Conservation (phyloP, 2,888 invertebrate species). For the Tetragnatha montana region DNA sequence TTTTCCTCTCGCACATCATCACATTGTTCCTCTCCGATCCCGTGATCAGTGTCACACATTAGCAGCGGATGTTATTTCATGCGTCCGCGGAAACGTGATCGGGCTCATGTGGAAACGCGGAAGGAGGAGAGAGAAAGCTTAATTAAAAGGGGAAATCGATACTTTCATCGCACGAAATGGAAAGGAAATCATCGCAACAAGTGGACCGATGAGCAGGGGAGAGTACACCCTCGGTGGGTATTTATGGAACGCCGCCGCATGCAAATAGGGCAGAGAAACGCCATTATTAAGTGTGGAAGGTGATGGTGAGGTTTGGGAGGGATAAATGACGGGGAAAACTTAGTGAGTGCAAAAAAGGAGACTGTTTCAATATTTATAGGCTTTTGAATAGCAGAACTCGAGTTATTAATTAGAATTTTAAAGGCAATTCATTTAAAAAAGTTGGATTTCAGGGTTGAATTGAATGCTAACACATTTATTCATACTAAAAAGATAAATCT, state of each 20-base stretch:
- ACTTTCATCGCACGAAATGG: constrained; percentile 1
- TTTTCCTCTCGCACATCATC: too few species aligned
- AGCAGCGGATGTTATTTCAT: constrained; percentile 43
- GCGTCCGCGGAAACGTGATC: constrained; percentile 41
- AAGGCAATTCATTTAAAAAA: neutral
- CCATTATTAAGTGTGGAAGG: too few species aligned
- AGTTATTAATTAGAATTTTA: too few species aligned
- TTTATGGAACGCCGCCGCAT: neutral
- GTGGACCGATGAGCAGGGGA: neutral
- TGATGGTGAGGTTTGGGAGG: too few species aligned
- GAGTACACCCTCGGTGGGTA: neutral
- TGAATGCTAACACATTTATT: too few species aligned
- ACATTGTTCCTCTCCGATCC: too few species aligned
- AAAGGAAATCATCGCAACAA: neutral
- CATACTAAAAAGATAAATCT: too few species aligned
- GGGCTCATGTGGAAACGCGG: constrained; percentile 10
- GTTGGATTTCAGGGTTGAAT: too few species aligned
- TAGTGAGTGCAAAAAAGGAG: neutral
- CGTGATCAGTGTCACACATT: neutral
- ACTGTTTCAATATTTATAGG: neutral
- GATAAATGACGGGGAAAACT: too few species aligned
- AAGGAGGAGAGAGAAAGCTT: neutral
- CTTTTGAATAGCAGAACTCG: too few species aligned
- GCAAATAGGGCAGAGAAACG: neutral
- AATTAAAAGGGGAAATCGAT: constrained; percentile 38